These are phyloP conservation scores for Zeuzera pyrina DNA, from an alignment of 2,888 invertebrate genomes.

Conservation along the genomic window DNA sequence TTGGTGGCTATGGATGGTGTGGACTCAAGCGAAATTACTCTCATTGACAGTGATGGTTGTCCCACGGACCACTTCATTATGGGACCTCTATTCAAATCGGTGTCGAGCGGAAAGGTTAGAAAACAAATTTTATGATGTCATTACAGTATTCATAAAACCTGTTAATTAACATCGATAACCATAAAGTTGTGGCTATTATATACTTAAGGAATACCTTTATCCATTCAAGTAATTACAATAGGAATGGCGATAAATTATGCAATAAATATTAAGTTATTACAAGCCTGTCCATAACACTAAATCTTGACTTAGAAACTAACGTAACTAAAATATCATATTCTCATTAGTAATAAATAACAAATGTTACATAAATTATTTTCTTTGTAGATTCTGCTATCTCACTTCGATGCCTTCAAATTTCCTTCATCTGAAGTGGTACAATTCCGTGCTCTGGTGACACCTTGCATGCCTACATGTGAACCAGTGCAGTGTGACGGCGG, in stretches of 20 bases:
- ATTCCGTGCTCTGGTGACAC: conserved; percentile 95
- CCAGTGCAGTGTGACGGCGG: conserved; percentile 93
- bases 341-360: background rate
- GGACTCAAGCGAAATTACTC: conserved; percentile 92
- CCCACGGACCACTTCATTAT: conserved; percentile 95
- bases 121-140: conserved; percentile 12
- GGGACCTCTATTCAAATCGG: conserved; percentile 91
- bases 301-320: too few relatives aligned
- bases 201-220: too few relatives aligned
- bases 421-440: conserved; percentile 95
- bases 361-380: conserved; percentile 1
- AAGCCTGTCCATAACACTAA: too few relatives aligned
- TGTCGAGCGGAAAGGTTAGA: conserved; percentile 83
- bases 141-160: conserved; percentile 1
- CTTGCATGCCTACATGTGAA: conserved; percentile 94
- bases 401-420: conserved; percentile 97
- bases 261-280: too few relatives aligned
- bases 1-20: conserved; percentile 95
- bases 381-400: conserved; percentile 84
- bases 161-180: conserved; percentile 4
- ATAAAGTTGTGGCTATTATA: too few relatives aligned
- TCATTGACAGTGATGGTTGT: conserved; percentile 93
- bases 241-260: too few relatives aligned
- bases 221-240: too few relatives aligned
- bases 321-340: too few relatives aligned